These are phyloP conservation scores for Yoshiicerus persimilis DNA, from an alignment of 1,140 invertebrate species.

Conservation along the genomic window DNA sequence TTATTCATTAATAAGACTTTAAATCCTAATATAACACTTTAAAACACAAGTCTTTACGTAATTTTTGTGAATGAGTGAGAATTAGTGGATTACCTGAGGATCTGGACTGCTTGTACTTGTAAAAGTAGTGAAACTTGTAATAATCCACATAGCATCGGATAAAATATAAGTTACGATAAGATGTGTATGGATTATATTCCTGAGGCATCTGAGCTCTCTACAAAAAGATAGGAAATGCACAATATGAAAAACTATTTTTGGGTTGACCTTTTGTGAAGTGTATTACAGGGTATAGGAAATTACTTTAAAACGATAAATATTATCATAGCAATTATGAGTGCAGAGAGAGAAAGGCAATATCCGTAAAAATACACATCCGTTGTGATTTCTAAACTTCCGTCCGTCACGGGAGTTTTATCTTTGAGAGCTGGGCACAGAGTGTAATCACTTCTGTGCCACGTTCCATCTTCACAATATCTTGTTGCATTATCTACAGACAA, in stretches of 20 bases:
- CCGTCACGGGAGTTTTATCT: neutral
- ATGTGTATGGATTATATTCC: conserved; percentile 89
- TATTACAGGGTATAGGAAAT: conserved; percentile 50
- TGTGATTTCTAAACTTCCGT: conserved; percentile 25
- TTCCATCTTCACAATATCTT: conserved; percentile 33
- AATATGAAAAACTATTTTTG: neutral
- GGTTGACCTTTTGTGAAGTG: too few relatives aligned
- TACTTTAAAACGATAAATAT: conserved; percentile 85
- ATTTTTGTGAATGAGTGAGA: neutral
- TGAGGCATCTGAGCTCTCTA: conserved; percentile 86
- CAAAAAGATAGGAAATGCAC: neutral
- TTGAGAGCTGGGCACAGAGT: neutral
- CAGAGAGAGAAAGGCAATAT: conserved; percentile 64
- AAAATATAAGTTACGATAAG: conserved; percentile 81
- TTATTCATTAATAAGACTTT: neutral
- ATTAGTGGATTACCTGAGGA: neutral
- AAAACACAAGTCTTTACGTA: too few relatives aligned
- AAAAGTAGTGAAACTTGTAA: conserved; percentile 55
- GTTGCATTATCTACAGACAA: conserved; percentile 27
- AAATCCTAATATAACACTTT: too few relatives aligned
- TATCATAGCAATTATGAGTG: conserved; percentile 70
- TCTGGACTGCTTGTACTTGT: neutral
- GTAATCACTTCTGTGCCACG: conserved; percentile 28
- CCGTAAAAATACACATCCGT: conserved; percentile 44
- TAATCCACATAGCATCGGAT: conserved; percentile 76